These are phyloP conservation scores for Drosophila maculinotata DNA, from an alignment of 2,888 invertebrate species.

Conservation along the genomic window DNA sequence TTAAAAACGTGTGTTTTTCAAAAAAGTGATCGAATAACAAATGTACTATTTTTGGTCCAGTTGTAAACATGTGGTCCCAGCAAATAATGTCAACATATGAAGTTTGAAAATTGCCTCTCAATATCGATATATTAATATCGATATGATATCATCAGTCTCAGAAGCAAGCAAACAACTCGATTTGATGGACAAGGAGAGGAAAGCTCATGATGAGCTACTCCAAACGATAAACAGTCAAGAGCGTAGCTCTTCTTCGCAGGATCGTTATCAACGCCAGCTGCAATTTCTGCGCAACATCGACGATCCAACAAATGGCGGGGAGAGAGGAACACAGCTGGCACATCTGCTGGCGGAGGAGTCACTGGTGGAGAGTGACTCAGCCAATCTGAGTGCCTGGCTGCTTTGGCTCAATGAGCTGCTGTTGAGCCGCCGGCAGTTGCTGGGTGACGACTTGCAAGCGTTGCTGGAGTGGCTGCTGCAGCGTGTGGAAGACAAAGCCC, in stretches of 20 bases:
- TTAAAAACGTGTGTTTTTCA: no score
- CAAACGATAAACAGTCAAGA: slow-evolving; percentile 27
- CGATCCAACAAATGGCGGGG: slow-evolving; percentile 36
- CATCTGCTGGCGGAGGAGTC: slow-evolving; percentile 45
- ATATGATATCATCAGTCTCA: slow-evolving; percentile 3
- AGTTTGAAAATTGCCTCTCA: background rate
- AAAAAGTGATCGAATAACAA: no score
- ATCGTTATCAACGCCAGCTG: slow-evolving; percentile 41
- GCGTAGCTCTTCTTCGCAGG: slow-evolving; percentile 13
- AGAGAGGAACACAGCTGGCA: slow-evolving; percentile 33
- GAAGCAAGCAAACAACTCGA: slow-evolving; percentile 3
- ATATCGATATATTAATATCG: slow-evolving; percentile 35
- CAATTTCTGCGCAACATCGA: slow-evolving; percentile 43
- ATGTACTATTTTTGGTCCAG: no score
- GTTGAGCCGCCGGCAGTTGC: slow-evolving; percentile 17
- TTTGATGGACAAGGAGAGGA: slow-evolving; percentile 60
- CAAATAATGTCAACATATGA: no score
- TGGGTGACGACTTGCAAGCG: slow-evolving; percentile 31
- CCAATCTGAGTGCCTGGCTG: slow-evolving; percentile 42
- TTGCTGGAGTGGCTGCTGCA: slow-evolving; percentile 51
- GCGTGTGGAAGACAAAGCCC: slow-evolving; percentile 5
- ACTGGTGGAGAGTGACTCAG: slow-evolving; percentile 7
- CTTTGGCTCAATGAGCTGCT: slow-evolving; percentile 61
- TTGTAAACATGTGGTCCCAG: no score
- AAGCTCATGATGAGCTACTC: slow-evolving; percentile 42